Evolutionary conservation across 2,797 vertebrate genomes (phyloP), one percentile per base, ranked within the genome.

Genomic region (Amazonetta brasiliensis): DNA sequence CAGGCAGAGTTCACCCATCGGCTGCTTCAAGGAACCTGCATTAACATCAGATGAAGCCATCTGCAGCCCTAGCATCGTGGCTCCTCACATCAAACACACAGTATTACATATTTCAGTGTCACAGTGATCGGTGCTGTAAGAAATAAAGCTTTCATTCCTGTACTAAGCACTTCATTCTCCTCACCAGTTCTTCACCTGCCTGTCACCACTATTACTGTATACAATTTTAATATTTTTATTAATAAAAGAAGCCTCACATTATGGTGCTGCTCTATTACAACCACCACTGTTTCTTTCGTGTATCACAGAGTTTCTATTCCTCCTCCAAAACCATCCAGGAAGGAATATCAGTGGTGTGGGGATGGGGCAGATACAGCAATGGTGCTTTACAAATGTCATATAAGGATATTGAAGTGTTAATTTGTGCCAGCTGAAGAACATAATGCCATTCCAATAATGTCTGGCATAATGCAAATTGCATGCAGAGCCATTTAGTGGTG

Each of bases 101-200:
- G 25, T 14, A 5, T 22, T 22, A 11, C 2, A 2, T 16, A 26
- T 62, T 37, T n/a, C 67, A 19, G 22, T 5, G n/a, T 77, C 64
- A 59, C n/a, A 6, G 33, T 9, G 31, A 43, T 9, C 4, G 9
- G 20, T 4, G n/a, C n/a, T 6, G 0, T 20, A 22, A 39, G n/a
- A 64, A 63, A 59, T 19, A 44, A 58, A 28, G 59, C 31, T 21
- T 43, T 59, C 30, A 14, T 39, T 77, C 44, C 28, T 7, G 5
- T 7, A 46, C 7, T 3, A 19, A 31, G 62, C 4, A 12, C 41
- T 64, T 64, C 33, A 21, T 16, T 52, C 50, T 44, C 28, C 52
- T 20, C 2, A 7, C n/a, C n/a, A 12, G 20, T 18, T 31, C 20
- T 46, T 60, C 81, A 55, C 25, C 54, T 41, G 35, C 83, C 55